phyloP scores from a whole-genome alignment of 2,113 vertebrate species.

The Esox niger region DNA sequence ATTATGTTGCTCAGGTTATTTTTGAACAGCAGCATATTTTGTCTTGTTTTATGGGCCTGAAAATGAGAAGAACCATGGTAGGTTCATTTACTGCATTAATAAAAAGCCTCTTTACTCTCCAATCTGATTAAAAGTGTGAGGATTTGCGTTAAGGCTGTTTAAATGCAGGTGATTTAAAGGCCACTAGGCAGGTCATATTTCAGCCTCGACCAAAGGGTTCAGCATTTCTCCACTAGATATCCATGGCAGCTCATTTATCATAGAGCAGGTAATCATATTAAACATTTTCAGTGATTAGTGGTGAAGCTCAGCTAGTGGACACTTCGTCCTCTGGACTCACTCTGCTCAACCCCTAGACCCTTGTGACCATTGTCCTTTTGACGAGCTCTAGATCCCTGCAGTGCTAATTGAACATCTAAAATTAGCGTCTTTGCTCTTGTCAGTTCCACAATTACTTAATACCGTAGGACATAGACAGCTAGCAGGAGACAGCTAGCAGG shows the following conservation, averaged over 20 bases:
- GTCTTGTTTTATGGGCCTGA: conserved; percentile 24
- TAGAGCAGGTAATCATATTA: conserved; percentile 15
- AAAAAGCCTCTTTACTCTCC: conserved; percentile 32
- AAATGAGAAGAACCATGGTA: conserved; percentile 9
- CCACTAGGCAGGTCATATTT: conserved; percentile 33
- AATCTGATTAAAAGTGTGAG: conserved; percentile 39
- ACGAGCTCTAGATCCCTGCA: conserved; percentile 11
- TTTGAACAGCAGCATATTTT: conserved; percentile 23
- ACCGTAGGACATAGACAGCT: conserved; percentile 1
- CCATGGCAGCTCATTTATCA: conserved; percentile 25
- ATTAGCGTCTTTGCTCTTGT: conserved; percentile 30
- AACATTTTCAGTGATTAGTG: conserved; percentile 20
- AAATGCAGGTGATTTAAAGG: conserved; percentile 36
- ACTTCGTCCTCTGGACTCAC: conserved; percentile 4
- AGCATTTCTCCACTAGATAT: conserved; percentile 28
- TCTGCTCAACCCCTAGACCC: conserved; percentile 15
- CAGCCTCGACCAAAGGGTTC: conserved; percentile 27
- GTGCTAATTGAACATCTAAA: conserved; percentile 49
- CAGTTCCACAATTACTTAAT: conserved; percentile 37
- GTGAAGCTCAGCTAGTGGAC: conserved; percentile 12
- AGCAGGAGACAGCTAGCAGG: conserved; percentile 18
- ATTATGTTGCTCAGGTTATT: conserved; percentile 13
- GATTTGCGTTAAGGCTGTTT: conserved; percentile 13
- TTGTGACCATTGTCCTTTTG: conserved; percentile 23
- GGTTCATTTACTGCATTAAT: conserved; percentile 23